These are phyloP conservation scores for Clarias pachynema DNA, from an alignment of 2,797 vertebrate genomes.

Conservation along the genomic window DNA sequence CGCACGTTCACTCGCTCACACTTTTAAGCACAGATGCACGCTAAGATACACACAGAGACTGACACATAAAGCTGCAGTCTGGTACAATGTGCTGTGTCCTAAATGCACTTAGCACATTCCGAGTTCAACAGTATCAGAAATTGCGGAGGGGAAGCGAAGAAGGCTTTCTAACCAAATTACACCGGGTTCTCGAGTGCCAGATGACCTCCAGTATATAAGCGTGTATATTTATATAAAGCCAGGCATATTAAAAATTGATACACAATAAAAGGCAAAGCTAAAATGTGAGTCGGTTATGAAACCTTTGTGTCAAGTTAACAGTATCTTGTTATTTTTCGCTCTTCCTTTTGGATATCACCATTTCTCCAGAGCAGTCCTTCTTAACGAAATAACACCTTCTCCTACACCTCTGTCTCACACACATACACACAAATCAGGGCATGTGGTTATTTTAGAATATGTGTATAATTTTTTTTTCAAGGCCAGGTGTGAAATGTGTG, in stretches of 20 bases:
- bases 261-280: not conserved
- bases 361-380: slow-evolving; percentile 51
- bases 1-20: slow-evolving; percentile 32
- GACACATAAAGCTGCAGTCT: slow-evolving; percentile 19
- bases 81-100: not conserved
- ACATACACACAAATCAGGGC: slow-evolving; percentile 42
- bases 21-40: slow-evolving; percentile 40
- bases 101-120: not conserved
- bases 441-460: slow-evolving; percentile 61
- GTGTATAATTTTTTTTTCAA: slow-evolving; percentile 66
- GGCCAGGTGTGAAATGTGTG: slow-evolving; percentile 70
- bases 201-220: not conserved
- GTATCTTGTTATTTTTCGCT: slow-evolving; percentile 45
- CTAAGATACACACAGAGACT: slow-evolving; percentile 23
- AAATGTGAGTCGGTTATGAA: slow-evolving; percentile 12
- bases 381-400: slow-evolving; percentile 72
- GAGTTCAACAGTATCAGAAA: not conserved
- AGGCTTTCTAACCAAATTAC: not conserved
- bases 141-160: not conserved
- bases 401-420: slow-evolving; percentile 53
- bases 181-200: not conserved
- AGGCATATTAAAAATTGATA: not conserved
- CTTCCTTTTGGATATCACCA: slow-evolving; percentile 47
- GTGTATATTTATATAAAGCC: not conserved
- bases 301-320: slow-evolving; percentile 39